Base-by-base conservation (phyloP, 2,113 vertebrate species). In the Mionectes macconnelli region DNA sequence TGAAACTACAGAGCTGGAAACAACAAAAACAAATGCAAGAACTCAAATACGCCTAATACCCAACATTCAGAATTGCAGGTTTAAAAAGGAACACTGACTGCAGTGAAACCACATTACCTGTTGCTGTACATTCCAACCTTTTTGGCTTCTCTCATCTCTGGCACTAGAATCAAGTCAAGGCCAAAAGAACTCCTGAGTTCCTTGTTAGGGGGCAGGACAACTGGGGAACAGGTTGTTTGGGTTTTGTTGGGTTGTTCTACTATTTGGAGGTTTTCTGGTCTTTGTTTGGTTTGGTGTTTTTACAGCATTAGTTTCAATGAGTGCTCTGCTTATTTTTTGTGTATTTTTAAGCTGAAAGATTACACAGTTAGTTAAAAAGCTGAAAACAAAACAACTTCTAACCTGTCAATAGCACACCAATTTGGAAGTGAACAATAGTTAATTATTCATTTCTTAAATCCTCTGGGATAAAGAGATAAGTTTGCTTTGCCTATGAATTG, bases 401-500 rank as follows among this genome's bases (percentile, higher is more conserved):
- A 66, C 57, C 57, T 70, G 37, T 83, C 88, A 94, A 93, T 89
- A 92, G n/a, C 37, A 42, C 20, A 87, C 16, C 31, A 28, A 44
- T 33, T 56, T 90, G 93, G 60, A 95, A 93, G 64, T 24, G 63
- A 83, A 94, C 33, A 93, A 84, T 20, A 95, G 72, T 93, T 97
- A 97, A 95, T 96, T 89, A 94, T 90, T 93, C 35, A 73, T 52
- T 84, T 84, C 35, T 84, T 95, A 89, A 95, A 69, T 80, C 84
- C 59, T 73, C 24, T 84, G 72, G 57, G 80, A 97, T 95, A 68
- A 95, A 56, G 49, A 30, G 52, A 64, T 80, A 95, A 64, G 31
- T 95, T 93, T 27, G 21, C 50, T 50, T 90, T 94, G 69, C 62
- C 77, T 95, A 74, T 53, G 73, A 97, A 92, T 91, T 94, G 93